These are phyloP conservation scores for Pandemis corylana DNA, from an alignment of 2,888 invertebrate genomes.

Conservation along the genomic window DNA sequence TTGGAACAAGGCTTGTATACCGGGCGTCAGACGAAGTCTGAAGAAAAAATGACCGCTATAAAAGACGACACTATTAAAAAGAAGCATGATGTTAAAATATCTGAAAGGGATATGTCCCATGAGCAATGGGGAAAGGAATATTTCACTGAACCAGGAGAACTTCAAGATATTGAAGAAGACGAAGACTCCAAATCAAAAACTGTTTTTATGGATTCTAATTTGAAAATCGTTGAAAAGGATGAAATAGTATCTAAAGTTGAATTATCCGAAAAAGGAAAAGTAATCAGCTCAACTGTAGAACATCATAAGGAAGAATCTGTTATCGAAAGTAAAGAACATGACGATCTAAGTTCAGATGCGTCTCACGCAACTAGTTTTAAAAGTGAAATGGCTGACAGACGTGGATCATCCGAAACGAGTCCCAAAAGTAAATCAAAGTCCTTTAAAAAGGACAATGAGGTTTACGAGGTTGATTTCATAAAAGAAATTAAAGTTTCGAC, in stretches of 20 bases:
- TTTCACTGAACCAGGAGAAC: slow-evolving; percentile 78
- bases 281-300: slow-evolving; percentile 76
- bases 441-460: slow-evolving; percentile 79
- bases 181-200: slow-evolving; percentile 71
- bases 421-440: slow-evolving; percentile 79
- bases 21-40: slow-evolving; percentile 76
- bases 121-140: slow-evolving; percentile 84
- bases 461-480: slow-evolving; percentile 82
- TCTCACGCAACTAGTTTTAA: slow-evolving; percentile 79
- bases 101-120: slow-evolving; percentile 80
- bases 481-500: slow-evolving; percentile 83
- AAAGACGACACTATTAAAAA: slow-evolving; percentile 80
- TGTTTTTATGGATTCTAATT: slow-evolving; percentile 74
- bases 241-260: slow-evolving; percentile 76
- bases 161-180: slow-evolving; percentile 78
- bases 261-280: slow-evolving; percentile 77
- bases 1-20: slow-evolving; percentile 78
- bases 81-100: slow-evolving; percentile 80
- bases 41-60: slow-evolving; percentile 80
- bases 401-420: slow-evolving; percentile 73
- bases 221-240: slow-evolving; percentile 79
- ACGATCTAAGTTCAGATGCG: slow-evolving; percentile 78
- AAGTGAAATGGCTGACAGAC: slow-evolving; percentile 72
- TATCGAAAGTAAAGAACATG: slow-evolving; percentile 81
- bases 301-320: slow-evolving; percentile 80